Evolutionary conservation across 2,888 invertebrate species (phyloP), one percentile per base, ranked within the genome.

Genomic region (Hypomecis punctinalis): DNA sequence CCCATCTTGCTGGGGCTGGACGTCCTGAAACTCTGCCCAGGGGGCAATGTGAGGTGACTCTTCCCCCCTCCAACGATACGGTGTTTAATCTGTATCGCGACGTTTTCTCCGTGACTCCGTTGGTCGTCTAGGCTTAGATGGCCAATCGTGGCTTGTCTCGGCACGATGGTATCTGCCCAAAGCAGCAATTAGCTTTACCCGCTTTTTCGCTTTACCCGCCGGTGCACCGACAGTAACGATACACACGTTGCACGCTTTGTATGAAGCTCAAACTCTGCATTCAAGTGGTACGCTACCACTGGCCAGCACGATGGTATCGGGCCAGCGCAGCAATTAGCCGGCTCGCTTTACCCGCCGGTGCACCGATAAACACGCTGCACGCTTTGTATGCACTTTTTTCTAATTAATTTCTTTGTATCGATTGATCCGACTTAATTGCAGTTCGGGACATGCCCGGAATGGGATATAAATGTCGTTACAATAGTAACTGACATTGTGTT

Each of bases 331-430:
- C 87, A 90, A 92, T 91, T 91, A 91, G 86, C 83, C 85, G 88
- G 87, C 88, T 89, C 89, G 82, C 88, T 90, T 85, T 85, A 87
- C 83, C 81, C 79, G 82, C 79, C 78, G 78, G 79, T 78, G 79
- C 81, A 80, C 83, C 84, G 84, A 86, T 88, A 85, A 84, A 81
- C 78, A 76, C 76, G 71, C 76, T 82, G 83, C 83, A 84, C 81
- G 83, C 82, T 84, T 83, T 85, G 80, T 83, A 76, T 86, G 87
- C 83, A 83, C 79, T 86, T 84, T 86, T 86, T 84, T 86, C 81
- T 83, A 81, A 88, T 88, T 84, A 85, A 85, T 86, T 87, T 82
- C 81, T 81, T 80, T 83, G 69, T 82, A 86, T 86, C 84, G 83
- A 83, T 87, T 84, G 81, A 82, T 82, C 80, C 78, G 70, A 71